Evolutionary conservation across 2,797 vertebrate genomes (phyloP).

Genomic region (Sebastes wilsoni): DNA sequence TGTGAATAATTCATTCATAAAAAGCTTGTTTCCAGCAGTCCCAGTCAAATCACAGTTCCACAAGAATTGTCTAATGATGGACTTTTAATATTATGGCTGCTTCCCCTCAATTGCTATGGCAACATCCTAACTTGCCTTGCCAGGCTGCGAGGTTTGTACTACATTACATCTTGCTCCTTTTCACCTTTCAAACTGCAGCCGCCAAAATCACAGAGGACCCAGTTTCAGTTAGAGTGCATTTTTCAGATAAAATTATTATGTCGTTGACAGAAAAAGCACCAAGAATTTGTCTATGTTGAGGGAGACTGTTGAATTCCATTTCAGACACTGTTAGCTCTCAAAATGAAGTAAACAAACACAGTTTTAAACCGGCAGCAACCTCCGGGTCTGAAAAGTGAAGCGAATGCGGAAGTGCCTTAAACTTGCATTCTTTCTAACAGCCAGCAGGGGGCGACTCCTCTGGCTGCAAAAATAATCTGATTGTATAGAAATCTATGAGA

Average conservation of each 20-base stretch:
- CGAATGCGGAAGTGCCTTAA: neutral
- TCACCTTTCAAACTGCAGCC: slow-evolving; percentile 45
- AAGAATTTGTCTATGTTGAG: slow-evolving; percentile 11
- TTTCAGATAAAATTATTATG: slow-evolving; percentile 33
- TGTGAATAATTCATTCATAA: slow-evolving; percentile 76
- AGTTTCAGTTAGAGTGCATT: slow-evolving; percentile 17
- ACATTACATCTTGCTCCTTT: slow-evolving; percentile 85
- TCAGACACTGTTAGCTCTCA: slow-evolving; percentile 30
- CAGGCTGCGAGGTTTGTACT: slow-evolving; percentile 66
- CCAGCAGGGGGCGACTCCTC: neutral
- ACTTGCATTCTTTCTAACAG: neutral
- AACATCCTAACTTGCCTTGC: slow-evolving; percentile 85
- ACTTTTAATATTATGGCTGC: slow-evolving; percentile 86
- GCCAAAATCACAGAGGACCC: slow-evolving; percentile 38
- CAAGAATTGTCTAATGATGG: slow-evolving; percentile 76
- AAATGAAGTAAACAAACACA: slow-evolving; percentile 13
- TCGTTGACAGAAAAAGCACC: slow-evolving; percentile 34
- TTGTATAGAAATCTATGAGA: neutral
- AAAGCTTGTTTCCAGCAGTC: slow-evolving; percentile 53
- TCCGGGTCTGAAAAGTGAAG: neutral
- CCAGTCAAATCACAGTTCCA: slow-evolving; percentile 82
- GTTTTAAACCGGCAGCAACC: neutral
- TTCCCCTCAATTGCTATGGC: slow-evolving; percentile 92
- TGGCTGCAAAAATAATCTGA: neutral
- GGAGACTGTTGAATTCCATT: slow-evolving; percentile 12